phyloP scores from a whole-genome alignment of 2,797 vertebrate genomes.

The Hippoglossus hippoglossus region DNA sequence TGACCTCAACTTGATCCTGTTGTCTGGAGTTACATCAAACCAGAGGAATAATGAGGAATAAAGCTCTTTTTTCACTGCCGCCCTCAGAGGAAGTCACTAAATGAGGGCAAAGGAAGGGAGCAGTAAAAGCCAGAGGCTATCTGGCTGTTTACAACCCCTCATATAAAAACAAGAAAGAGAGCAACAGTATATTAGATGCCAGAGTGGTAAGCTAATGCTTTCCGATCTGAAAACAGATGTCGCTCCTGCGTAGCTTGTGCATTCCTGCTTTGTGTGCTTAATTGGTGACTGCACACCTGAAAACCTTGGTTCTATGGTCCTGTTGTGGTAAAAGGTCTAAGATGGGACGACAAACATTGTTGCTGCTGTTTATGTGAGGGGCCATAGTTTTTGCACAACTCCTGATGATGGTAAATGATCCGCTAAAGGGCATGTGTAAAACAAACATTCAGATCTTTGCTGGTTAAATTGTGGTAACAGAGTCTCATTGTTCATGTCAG shows the following conservation, averaged over 20 bases:
- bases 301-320: not conserved
- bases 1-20: slow-evolving; percentile 72
- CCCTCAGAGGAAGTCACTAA: slow-evolving; percentile 71
- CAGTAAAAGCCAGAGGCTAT: slow-evolving; percentile 55
- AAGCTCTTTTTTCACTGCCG: slow-evolving; percentile 59
- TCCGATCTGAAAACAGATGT: slow-evolving; percentile 58
- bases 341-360: not conserved
- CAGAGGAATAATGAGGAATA: slow-evolving; percentile 61
- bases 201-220: slow-evolving; percentile 35
- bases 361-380: not conserved
- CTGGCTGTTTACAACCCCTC: slow-evolving; percentile 63
- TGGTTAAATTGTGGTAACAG: no score
- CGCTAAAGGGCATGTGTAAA: no score
- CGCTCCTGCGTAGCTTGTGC: not conserved
- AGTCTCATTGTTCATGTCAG: no score
- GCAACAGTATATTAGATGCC: slow-evolving; percentile 20
- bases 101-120: slow-evolving; percentile 44
- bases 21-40: slow-evolving; percentile 67
- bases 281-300: slow-evolving; percentile 14
- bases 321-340: not conserved
- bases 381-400: no score
- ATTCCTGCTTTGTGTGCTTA: slow-evolving; percentile 7
- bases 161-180: slow-evolving; percentile 61
- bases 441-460: no score
- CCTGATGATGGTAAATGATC: no score